Evolutionary conservation across 2,888 invertebrate genomes (phyloP), one percentile per base, ranked within the genome.

Genomic region (Orthosia incerta): DNA sequence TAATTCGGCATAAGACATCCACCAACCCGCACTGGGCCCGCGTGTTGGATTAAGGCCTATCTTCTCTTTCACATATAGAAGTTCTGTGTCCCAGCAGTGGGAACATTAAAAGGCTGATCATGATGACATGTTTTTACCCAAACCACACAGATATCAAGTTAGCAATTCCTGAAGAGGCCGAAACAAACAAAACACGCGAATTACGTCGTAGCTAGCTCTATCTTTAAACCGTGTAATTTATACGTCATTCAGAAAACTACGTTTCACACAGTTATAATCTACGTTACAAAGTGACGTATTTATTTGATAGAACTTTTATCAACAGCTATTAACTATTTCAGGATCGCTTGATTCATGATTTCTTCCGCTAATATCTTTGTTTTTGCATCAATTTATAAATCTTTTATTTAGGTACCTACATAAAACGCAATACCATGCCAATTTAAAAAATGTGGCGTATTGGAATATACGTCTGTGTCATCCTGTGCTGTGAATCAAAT

Each of bases 161-260:
- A 61, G 15, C 48, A n/a, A 55, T 46, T 55, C 20, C n/a, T n/a
- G 45, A 53, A 2, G 31, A 53, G 12, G 18, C 18, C 1, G 46
- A 23, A 13, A 59, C 20, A 16, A 57, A 45, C 13, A 57, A 74
- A 74, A 48, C 26, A 63, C 76, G 13, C 3, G 1, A 69, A 78
- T 51, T 71, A 55, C 71, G 71, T 56, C 39, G 23, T 56, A 55
- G 0, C 18, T 51, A 46, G 4, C 12, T 46, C 45, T 31, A 20
- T 9, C 46, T 18, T 7, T 12, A 20, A 12, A 50, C 11, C 11
- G 51, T 48, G 18, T 53, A 66, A 45, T 48, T 18, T 2, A 31
- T 18, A 31, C 57, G 65, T 57, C 13, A 18, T 16, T 63, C 48
- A 45, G 23, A 76, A 55, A 31, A 60, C 45, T 60, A 61, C 46